Evolutionary conservation across 2,797 vertebrate species (phyloP).

Genomic region (Epinephelus coioides): DNA sequence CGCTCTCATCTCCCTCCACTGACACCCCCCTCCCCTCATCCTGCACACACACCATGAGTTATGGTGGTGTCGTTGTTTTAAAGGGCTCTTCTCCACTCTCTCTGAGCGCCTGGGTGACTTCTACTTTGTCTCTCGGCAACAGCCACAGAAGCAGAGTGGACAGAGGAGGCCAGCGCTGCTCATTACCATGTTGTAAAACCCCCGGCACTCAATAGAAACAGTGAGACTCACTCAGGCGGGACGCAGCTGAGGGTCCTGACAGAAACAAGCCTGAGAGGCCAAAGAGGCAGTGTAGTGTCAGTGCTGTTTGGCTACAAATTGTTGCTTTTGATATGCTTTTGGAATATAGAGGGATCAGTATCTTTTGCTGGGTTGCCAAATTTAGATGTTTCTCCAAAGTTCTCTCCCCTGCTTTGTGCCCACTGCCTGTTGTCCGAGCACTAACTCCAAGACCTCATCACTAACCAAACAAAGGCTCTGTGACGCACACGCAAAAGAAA

Average conservation of each 20-base stretch:
- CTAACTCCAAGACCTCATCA: conserved; percentile 46
- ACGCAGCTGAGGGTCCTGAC: conserved; percentile 37
- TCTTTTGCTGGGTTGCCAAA: neutral
- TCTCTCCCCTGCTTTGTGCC: conserved; percentile 11
- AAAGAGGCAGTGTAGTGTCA: neutral
- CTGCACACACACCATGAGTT: conserved; percentile 68
- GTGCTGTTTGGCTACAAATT: neutral
- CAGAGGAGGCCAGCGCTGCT: conserved; percentile 63
- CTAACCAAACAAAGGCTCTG: conserved; percentile 55
- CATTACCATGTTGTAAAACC: conserved; percentile 84
- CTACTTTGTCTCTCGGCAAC: conserved; percentile 85
- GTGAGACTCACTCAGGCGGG: conserved; percentile 43
- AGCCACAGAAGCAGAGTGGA: conserved; percentile 61
- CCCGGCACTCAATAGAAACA: conserved; percentile 42
- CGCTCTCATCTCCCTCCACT: conserved; percentile 18
- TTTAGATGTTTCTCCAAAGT: neutral
- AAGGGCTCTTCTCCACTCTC: conserved; percentile 59
- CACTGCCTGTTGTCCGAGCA: conserved; percentile 17
- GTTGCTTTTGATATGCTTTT: neutral
- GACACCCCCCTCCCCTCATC: neutral
- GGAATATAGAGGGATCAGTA: neutral
- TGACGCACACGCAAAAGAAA: conserved; percentile 68
- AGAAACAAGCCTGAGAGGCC: conserved; percentile 10
- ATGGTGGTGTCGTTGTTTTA: conserved; percentile 61
- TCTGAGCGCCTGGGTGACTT: conserved; percentile 75